Evolutionary conservation across 2,888 invertebrate species (phyloP).

Genomic region (Drosophila bunnanda): DNA sequence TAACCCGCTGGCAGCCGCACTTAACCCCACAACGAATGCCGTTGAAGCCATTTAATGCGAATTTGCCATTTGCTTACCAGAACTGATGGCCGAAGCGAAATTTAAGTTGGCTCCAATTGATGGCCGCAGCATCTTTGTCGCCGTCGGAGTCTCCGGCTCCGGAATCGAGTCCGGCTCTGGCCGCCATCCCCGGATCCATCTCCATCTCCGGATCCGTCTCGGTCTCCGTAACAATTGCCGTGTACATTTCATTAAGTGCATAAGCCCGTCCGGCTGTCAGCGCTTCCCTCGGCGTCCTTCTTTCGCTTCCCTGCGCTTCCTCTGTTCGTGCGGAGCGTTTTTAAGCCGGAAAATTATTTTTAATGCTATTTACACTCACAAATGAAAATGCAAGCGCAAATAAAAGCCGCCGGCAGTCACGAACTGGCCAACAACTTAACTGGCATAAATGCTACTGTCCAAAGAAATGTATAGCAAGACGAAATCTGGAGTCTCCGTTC

Average conservation of each 20-base stretch:
- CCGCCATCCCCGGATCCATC: constrained; percentile 16
- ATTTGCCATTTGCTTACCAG: constrained; percentile 39
- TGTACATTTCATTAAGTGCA: constrained; percentile 81
- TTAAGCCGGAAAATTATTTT: constrained; percentile 81
- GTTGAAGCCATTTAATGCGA: constrained; percentile 62
- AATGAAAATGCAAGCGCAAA: constrained; percentile 78
- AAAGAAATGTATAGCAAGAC: constrained; percentile 19
- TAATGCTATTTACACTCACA: constrained; percentile 76
- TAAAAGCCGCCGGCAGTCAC: constrained; percentile 66
- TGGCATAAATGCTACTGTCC: constrained; percentile 46
- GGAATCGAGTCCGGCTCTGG: constrained; percentile 17
- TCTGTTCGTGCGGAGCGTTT: constrained; percentile 42
- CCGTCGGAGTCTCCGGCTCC: constrained; percentile 14
- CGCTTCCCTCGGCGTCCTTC: constrained; percentile 39
- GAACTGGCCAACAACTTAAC: constrained; percentile 62
- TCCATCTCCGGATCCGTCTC: constrained; percentile 22
- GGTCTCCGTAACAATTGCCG: constrained; percentile 68
- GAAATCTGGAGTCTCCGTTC: too few relatives aligned
- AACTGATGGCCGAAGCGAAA: constrained; percentile 59
- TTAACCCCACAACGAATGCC: constrained; percentile 38
- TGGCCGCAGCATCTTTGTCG: constrained; percentile 47
- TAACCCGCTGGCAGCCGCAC: constrained; percentile 12
- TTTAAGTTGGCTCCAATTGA: constrained; percentile 76
- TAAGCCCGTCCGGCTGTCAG: constrained; percentile 76
- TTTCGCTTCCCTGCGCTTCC: background rate